Base-by-base conservation (phyloP, 2,113 vertebrate species). In the Apteryx mantelli region DNA sequence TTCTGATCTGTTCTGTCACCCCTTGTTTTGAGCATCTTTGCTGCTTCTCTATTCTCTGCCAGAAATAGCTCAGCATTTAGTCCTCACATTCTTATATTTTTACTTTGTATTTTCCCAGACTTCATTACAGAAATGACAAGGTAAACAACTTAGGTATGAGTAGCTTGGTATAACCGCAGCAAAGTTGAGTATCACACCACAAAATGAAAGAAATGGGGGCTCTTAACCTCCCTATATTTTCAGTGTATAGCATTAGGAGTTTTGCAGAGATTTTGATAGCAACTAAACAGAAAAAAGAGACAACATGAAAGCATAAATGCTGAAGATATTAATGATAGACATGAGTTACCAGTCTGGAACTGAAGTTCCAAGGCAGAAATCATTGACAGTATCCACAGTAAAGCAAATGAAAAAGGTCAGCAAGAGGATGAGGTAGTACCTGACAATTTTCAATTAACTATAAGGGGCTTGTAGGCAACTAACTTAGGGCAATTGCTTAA, bases 51-150 rank as follows among this genome's bases (percentile, higher is more conserved):
- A 5, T 32, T 36, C 44, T 89, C 34, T 69, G 55, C 20, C 50
- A 86, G 44, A 11, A 88, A 36, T 3, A 79, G 22, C 12, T 86
- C 44, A 69, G 53, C 14, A 88, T 53, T 86, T 36, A 83, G 19
- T 16, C 7, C 32, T 58, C 36, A 15, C 4, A 4, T 16, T n/a
- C 0, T 0, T 25, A 1, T 28, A n/a, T 81, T 73, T 73, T 36
- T 9, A 50, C 30, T 86, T 77, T 25, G 6, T 26, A 34, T 18
- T 74, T 48, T 36, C 26, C 19, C 36, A 68, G 38, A 63, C 11
- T 74, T 82, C 38, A 60, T 28, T 46, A 78, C 20, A 92, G 55
- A 92, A 86, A 78, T 25, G 4, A 61, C 80, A 60, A 65, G 3
- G 8, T 24, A 52, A 66, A 90, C 36, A 34, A 15, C 14, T 83